phyloP scores from a whole-genome alignment of 1,140 invertebrate genomes.

The Adoxophyes honmai region DNA sequence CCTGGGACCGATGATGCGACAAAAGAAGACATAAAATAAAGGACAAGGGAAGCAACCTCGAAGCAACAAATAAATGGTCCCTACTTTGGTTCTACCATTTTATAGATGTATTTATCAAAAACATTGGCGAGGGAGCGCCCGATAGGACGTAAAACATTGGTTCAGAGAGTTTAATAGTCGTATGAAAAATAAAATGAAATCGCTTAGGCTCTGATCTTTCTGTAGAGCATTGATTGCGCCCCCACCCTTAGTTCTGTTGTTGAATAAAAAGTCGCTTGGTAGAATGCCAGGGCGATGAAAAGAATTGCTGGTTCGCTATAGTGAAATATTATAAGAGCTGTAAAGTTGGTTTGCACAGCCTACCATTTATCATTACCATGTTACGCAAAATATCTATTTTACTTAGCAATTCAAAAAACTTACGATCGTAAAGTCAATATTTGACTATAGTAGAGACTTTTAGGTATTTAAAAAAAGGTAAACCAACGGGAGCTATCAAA shows the following conservation, averaged over 20 bases:
- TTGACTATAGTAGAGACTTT: no score
- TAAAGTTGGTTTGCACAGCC: conserved; percentile 12
- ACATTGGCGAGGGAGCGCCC: not conserved
- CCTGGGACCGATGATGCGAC: not conserved
- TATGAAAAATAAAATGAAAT: conserved; percentile 52
- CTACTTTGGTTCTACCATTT: not conserved
- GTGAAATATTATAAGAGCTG: conserved; percentile 41
- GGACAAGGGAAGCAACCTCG: not conserved
- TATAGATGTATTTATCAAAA: conserved; percentile 10
- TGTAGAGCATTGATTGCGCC: conserved; percentile 61
- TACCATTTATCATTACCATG: not conserved
- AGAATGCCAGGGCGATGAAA: conserved; percentile 63
- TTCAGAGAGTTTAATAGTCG: conserved; percentile 45
- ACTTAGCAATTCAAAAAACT: no score
- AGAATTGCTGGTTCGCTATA: conserved; percentile 51
- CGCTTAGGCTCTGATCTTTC: conserved; percentile 49
- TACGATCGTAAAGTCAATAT: no score
- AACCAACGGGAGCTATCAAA: no score
- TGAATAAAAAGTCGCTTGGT: conserved; percentile 68
- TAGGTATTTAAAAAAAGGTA: no score
- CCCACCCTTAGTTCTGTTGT: conserved; percentile 57
- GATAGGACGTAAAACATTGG: conserved; percentile 12
- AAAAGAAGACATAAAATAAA: not conserved
- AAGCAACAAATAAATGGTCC: conserved; percentile 2
- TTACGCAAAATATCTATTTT: not conserved